These are phyloP conservation scores for Elmis aenea DNA, from an alignment of 2,888 invertebrate species.

Conservation along the genomic window DNA sequence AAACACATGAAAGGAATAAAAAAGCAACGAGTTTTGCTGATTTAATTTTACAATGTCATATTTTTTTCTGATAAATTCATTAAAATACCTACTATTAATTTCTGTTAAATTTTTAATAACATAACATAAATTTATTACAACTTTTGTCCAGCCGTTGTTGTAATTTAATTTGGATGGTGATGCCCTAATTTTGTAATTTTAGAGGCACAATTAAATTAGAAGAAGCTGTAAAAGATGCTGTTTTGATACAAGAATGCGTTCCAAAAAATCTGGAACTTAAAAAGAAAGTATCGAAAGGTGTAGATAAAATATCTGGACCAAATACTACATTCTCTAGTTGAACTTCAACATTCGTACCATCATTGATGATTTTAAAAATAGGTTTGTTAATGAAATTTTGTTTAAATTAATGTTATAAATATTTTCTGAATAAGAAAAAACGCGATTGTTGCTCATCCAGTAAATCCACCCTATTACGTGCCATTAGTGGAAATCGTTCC, in stretches of 20 bases:
- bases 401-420: no score
- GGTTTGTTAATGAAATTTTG: no score
- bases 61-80: no score
- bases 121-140: no score
- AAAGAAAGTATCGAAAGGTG: constrained; percentile 66
- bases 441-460: constrained; percentile 86
- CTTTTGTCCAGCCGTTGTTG: no score
- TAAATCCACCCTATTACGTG: constrained; percentile 95
- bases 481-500: constrained; percentile 93
- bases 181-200: no score
- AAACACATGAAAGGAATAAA: no score
- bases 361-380: constrained; percentile 73
- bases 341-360: constrained; percentile 88
- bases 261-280: constrained; percentile 87
- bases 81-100: no score
- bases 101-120: no score
- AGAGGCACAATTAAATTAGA: constrained; percentile 62
- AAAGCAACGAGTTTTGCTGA: no score
- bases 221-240: constrained; percentile 68
- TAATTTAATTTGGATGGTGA: no score
- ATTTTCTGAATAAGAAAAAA: constrained; percentile 48
- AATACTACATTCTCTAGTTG: constrained; percentile 86
- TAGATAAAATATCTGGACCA: constrained; percentile 73
- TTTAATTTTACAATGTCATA: no score
- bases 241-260: constrained; percentile 89